These are phyloP conservation scores for Anguilla japonica DNA, from an alignment of 2,113 vertebrate species.

Conservation along the genomic window DNA sequence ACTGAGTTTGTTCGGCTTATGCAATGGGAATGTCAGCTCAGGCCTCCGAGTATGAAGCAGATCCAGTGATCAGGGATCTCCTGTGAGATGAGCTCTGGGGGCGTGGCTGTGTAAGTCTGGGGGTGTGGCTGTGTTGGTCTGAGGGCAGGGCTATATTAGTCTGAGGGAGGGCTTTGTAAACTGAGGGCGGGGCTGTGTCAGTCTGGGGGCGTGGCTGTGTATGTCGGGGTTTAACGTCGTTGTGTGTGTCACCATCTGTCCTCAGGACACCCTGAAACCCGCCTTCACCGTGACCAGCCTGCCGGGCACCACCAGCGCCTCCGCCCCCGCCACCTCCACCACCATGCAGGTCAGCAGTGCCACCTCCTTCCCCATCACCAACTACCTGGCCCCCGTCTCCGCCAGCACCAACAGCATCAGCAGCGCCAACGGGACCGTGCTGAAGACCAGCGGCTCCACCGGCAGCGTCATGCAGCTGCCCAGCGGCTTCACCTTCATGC, in stretches of 20 bases:
- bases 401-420: slow-evolving; percentile 76
- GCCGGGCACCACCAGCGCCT: slow-evolving; percentile 61
- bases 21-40: no score
- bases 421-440: slow-evolving; percentile 84
- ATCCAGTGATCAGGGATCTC: no score
- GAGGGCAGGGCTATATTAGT: no score
- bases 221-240: background rate
- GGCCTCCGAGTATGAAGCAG: no score
- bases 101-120: no score
- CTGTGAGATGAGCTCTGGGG: no score
- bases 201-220: no score
- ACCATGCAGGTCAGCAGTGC: slow-evolving; percentile 79
- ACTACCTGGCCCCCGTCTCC: slow-evolving; percentile 83
- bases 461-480: slow-evolving; percentile 85
- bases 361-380: slow-evolving; percentile 78
- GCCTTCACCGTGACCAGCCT: slow-evolving; percentile 78
- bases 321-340: slow-evolving; percentile 70
- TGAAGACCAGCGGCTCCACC: slow-evolving; percentile 79
- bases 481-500: slow-evolving; percentile 88
- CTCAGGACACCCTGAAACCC: slow-evolving; percentile 81
- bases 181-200: no score
- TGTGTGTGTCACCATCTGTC: background rate
- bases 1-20: no score
- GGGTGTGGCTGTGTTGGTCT: no score
- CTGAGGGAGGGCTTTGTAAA: no score